Evolutionary conservation across 2,797 vertebrate species (phyloP).

Genomic region (Liasis olivaceus): DNA sequence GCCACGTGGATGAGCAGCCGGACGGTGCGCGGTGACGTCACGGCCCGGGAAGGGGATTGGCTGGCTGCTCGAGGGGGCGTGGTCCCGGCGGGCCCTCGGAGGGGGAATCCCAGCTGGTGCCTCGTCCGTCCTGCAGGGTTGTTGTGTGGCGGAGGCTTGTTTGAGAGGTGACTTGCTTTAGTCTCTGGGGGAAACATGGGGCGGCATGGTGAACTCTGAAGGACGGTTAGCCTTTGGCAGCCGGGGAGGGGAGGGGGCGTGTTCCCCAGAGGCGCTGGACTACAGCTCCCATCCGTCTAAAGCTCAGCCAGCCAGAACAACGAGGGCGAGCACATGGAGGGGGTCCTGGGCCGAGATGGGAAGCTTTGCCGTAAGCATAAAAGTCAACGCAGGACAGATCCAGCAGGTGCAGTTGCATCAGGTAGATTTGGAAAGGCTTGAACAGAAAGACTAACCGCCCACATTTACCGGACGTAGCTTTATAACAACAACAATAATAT

Average conservation of each 20-base stretch:
- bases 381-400: neutral
- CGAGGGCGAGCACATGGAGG: neutral
- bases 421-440: too few species aligned
- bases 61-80: neutral
- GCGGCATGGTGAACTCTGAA: neutral
- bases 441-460: too few species aligned
- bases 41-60: neutral
- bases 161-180: neutral
- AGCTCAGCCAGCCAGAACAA: neutral
- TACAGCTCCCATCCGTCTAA: neutral
- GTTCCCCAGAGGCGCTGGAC: neutral
- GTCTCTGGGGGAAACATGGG: neutral
- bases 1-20: neutral
- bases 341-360: neutral
- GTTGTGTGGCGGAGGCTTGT: neutral
- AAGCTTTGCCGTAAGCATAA: neutral
- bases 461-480: too few species aligned
- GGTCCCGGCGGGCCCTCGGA: neutral
- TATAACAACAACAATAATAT: too few species aligned
- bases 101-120: neutral
- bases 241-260: too few species aligned
- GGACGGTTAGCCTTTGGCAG: too few species aligned
- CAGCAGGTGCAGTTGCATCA: too few species aligned
- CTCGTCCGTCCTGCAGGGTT: neutral
- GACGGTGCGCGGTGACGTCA: neutral